phyloP scores from a whole-genome alignment of 2,888 invertebrate genomes.

The Perizoma flavofasciatum region DNA sequence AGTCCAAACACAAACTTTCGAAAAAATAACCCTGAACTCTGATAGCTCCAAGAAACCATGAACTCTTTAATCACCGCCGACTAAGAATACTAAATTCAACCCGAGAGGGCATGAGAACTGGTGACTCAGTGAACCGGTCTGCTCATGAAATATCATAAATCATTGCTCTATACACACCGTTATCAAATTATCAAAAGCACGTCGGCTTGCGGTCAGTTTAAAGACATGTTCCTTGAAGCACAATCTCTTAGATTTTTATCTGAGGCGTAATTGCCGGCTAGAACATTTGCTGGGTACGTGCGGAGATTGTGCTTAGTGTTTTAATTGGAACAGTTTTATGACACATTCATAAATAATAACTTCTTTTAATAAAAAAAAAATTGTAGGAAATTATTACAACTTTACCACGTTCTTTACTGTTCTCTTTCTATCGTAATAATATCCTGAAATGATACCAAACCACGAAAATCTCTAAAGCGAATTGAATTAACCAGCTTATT shows the following conservation, averaged over 20 bases:
- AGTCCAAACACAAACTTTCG: too few species aligned
- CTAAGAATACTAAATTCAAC: conserved; percentile 11
- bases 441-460: too few species aligned
- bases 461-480: too few species aligned
- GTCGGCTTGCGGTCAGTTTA: conserved; percentile 76
- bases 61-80: conserved; percentile 35
- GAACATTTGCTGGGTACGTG: conserved; percentile 67
- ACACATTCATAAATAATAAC: conserved; percentile 16
- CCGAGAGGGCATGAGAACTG: conserved; percentile 22
- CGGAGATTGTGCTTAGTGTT: conserved; percentile 47
- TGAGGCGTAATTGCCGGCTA: conserved; percentile 71
- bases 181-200: conserved; percentile 83
- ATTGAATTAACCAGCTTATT: too few species aligned
- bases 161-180: conserved; percentile 67
- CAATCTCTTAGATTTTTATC: conserved; percentile 67
- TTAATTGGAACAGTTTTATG: conserved; percentile 37
- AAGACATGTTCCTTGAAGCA: conserved; percentile 78
- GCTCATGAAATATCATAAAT: conserved; percentile 63
- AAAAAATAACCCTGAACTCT: conserved; percentile 17
- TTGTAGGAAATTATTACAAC: too few species aligned
- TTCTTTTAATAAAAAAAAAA: conserved; percentile 4
- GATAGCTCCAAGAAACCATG: conserved; percentile 36
- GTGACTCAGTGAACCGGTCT: conserved; percentile 69
- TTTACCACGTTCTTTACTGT: too few species aligned
- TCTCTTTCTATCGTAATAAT: too few species aligned